Base-by-base conservation (phyloP, 1,140 invertebrate genomes). In the Thrips palmi region DNA sequence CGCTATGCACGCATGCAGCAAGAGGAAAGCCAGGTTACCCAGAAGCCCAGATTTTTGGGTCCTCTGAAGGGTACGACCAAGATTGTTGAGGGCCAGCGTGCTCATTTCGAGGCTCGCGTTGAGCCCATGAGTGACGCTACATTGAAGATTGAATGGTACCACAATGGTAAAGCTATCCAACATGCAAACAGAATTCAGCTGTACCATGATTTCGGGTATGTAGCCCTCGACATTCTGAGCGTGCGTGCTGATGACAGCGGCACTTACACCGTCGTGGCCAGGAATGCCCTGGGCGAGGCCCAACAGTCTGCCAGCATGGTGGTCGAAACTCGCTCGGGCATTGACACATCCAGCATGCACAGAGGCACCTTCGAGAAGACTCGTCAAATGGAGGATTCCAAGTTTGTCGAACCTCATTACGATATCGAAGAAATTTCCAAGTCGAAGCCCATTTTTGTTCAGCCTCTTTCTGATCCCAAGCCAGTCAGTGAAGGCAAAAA, bases 171-270 rank as follows among this genome's bases (percentile, higher is more conserved):
- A 52, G 64, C 79, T 33, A 76, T 86, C 34, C 78, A 76, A 47
- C 70, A 71, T 31, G 84, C 85, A 18, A 86, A 80, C 52, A 68
- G 85, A 48, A 87, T 86, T 47, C 81, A 91, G 55, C 89, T 81
- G 5, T 86, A 88, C 55, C 79, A 93, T 49, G 88, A 96, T 57
- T 94, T 94, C 60, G 88, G 89, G 39, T 93, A 92, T 50, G 87
- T 94, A 5, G 80, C 87, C 29, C 68, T 97, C 42, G 89, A 96
- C 52, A 91, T 97, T 47, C 62, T 85, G 37, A 83, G 79, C 55
- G 86, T 92, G 6, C 64, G 82, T 24, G 66, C 73, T 20, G 80
- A 87, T 53, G 86, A 92, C 58, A 70, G 77, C 47, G 86, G 86
- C 25, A 73, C 76, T 4, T 89, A 91, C 51, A 84, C 81, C 1